Percentiles rank a stretch among this genome's conserved stretches.
These are phyloP conservation scores for Campoplex capitator DNA, from an alignment of 2,888 invertebrate genomes.

Conservation along the genomic window DNA sequence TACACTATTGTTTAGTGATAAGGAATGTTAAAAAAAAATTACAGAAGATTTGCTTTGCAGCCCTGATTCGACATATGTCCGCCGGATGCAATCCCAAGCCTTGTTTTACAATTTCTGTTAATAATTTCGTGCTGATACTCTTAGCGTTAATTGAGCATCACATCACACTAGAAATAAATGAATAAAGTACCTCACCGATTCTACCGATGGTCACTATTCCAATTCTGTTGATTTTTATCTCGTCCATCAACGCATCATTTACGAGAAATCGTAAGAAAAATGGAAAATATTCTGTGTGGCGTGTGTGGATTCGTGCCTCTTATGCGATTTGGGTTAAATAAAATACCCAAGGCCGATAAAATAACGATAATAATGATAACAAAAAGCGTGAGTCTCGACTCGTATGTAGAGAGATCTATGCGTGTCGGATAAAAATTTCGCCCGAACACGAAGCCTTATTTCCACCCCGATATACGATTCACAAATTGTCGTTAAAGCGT, in stretches of 20 bases:
- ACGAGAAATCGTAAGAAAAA: conserved; percentile 34
- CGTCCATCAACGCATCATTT: conserved; percentile 11
- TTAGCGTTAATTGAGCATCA: background rate
- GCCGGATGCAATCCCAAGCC: too few species aligned
- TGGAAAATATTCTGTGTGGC: background rate
- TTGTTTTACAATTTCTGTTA: background rate
- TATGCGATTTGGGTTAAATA: conserved; percentile 64
- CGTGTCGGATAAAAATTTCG: conserved; percentile 44
- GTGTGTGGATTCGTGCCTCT: conserved; percentile 32
- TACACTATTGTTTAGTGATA: too few species aligned
- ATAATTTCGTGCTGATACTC: background rate
- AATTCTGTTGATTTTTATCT: background rate
- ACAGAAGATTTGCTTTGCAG: too few species aligned
- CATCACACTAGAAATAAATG: background rate
- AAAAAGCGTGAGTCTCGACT: conserved; percentile 15
- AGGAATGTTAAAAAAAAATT: too few species aligned
- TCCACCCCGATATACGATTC: background rate
- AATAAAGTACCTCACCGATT: background rate
- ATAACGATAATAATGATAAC: conserved; percentile 66
- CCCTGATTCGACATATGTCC: too few species aligned
- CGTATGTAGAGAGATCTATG: conserved; percentile 22
- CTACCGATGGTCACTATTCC: background rate
- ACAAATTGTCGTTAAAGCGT: background rate
- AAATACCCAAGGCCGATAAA: conserved; percentile 61
- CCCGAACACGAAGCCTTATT: conserved; percentile 41